phyloP scores from a whole-genome alignment of 2,113 vertebrate genomes.

The Phalacrocorax aristotelis region DNA sequence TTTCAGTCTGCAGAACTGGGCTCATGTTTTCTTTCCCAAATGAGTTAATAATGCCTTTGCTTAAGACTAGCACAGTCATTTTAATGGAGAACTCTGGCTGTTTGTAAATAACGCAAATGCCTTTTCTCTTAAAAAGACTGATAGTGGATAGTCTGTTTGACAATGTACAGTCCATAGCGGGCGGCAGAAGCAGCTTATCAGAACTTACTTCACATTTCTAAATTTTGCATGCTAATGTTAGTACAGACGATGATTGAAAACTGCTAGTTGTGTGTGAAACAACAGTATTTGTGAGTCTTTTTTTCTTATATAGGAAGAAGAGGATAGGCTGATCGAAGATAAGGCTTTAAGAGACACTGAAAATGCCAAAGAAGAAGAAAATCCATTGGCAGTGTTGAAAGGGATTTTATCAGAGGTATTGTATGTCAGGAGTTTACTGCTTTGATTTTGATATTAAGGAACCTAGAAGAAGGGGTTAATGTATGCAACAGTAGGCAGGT shows the following conservation, averaged over 20 bases:
- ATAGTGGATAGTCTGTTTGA: neutral
- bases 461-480: neutral
- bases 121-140: neutral
- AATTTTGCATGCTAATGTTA: neutral
- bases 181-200: neutral
- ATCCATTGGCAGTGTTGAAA: conserved; percentile 80
- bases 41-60: neutral
- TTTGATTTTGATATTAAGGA: neutral
- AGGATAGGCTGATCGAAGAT: conserved; percentile 66
- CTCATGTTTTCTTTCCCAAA: neutral
- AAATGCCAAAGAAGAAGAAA: conserved; percentile 69
- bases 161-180: no score
- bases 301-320: conserved; percentile 76
- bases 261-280: neutral
- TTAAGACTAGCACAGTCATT: neutral
- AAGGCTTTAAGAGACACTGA: conserved; percentile 53
- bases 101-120: neutral
- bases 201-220: neutral
- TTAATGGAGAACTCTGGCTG: neutral
- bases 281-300: neutral
- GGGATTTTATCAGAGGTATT: conserved; percentile 85
- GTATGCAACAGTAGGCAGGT: neutral
- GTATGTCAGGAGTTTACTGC: neutral
- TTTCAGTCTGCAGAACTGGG: neutral
- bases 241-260: neutral